phyloP scores from a whole-genome alignment of 92 coral and sea anemone genomes.

The Parazoanthus darwini region DNA sequence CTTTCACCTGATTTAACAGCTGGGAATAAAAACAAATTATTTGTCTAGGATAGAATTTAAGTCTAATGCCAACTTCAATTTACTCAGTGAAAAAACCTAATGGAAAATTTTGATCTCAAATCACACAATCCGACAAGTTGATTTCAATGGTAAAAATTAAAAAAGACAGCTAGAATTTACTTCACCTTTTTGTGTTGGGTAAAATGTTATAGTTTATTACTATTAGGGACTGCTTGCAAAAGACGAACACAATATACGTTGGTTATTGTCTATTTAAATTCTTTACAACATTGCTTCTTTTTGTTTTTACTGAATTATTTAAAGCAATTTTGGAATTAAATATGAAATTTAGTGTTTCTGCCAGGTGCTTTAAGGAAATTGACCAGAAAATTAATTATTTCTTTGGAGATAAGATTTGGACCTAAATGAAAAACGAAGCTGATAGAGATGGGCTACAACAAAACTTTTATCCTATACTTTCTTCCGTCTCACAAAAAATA shows the following conservation, averaged over 20 bases:
- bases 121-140: constrained; percentile 11
- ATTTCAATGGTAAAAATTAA: background rate
- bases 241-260: background rate
- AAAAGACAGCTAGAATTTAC: background rate
- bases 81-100: constrained; percentile 7
- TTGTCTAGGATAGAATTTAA: background rate
- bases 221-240: too few relatives aligned
- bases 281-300: background rate
- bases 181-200: background rate
- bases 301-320: constrained; percentile 6
- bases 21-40: background rate
- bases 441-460: background rate
- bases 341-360: background rate
- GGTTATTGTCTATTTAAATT: background rate
- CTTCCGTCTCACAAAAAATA: background rate
- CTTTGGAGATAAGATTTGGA: background rate
- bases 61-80: background rate
- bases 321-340: constrained; percentile 4
- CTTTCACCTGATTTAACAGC: background rate
- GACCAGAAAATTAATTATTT: constrained; percentile 3
- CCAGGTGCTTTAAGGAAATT: constrained; percentile 7
- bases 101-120: constrained; percentile 11
- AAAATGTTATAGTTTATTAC: constrained; percentile 6
- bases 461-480: background rate
- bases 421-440: background rate